Base-by-base conservation (phyloP, 2,888 invertebrate species). In the Neoitamus cyanurus region DNA sequence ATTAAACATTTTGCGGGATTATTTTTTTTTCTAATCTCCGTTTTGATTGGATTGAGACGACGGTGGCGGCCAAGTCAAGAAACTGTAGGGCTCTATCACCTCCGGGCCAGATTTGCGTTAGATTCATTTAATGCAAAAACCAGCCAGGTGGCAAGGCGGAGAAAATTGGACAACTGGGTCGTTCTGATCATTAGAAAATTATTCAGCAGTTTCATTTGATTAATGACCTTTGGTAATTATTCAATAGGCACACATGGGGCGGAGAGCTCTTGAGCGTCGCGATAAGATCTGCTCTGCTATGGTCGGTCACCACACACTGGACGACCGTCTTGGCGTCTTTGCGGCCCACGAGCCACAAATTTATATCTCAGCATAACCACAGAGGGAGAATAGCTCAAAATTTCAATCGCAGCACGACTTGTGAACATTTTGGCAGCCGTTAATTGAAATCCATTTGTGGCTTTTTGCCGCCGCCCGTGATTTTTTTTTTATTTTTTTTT, bases 101-200 rank as follows among this genome's bases (percentile, higher is more conserved):
- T 48, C 15, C 48, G 48, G 20, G 48, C 48, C 20, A 25, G 9
- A 48, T 48, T 48, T 48, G 48, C 48, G 48, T 48, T 58, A 7
- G 9, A 25, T 58, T 25, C 58, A 20, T 25, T 25, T 58, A 58
- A 58, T 58, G 25, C 7, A 58, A 25, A 58, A 42, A 42, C 58
- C 25, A 58, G 58, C 58, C 58, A 58, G 25, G 58, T 58, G 58
- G 20, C 20, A 58, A 58, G 20, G 58, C 25, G 58, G 58, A 58
- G 58, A 58, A 58, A 58, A 58, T 58, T 58, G 58, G 58, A 58
- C 58, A 58, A 58, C 25, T 58, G 58, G 58, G 58, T 58, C 58
- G 25, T 25, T 58, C 58, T 58, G 58, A 58, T 58, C 25, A 58
- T 58, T 58, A 58, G 58, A 58, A 58, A 58, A 58, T 58, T 58